Evolutionary conservation across 23 tunicate genomes (phyloP).

Genomic region (Halocynthia aurantium): DNA sequence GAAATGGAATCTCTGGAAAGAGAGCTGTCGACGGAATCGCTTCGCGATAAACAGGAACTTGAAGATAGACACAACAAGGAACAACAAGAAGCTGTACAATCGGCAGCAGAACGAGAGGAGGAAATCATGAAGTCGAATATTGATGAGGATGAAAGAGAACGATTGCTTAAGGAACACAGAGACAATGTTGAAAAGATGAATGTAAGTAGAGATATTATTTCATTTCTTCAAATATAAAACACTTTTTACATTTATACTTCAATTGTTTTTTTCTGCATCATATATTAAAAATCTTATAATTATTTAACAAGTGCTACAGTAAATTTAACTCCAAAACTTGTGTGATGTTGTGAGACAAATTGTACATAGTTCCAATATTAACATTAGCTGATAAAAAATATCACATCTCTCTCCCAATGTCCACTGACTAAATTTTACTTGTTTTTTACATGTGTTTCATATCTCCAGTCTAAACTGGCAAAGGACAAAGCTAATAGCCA

Average conservation of each 20-base stretch:
- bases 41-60: constrained; percentile 28
- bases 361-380: no score
- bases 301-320: no score
- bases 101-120: constrained; percentile 29
- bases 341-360: no score
- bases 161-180: constrained; percentile 55
- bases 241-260: no score
- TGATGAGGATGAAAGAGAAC: constrained; percentile 66
- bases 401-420: no score
- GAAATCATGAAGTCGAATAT: constrained; percentile 47
- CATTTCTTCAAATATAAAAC: no score
- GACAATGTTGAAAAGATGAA: constrained; percentile 45
- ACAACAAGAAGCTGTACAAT: constrained; percentile 19
- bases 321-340: no score
- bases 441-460: no score
- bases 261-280: no score
- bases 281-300: no score
- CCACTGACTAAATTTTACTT: no score
- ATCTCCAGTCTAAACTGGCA: constrained; percentile 32
- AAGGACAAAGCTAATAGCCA: constrained; percentile 28
- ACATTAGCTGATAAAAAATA: no score
- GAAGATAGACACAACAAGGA: constrained; percentile 30
- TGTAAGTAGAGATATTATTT: constrained; percentile 2
- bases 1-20: constrained; percentile 48
- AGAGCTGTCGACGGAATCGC: constrained; percentile 48